Conservation (phyloP, 92 coral and sea anemone species). For the Siderastrea radians region DNA sequence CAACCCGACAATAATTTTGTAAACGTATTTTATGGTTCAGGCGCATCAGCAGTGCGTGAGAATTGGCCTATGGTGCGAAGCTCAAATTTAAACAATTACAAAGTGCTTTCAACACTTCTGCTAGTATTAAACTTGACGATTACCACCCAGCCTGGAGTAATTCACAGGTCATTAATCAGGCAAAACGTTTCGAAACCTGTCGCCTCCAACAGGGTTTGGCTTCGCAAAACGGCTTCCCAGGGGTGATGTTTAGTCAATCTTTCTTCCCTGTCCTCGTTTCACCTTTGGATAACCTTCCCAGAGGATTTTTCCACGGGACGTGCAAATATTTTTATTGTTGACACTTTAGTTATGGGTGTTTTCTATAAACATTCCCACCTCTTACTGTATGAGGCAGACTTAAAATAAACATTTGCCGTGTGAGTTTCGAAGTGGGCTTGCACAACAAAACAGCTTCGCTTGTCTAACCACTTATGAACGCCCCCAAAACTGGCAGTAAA, state of each 20-base stretch:
- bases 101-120: conserved; percentile 44
- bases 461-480: conserved; percentile 15
- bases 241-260: background rate
- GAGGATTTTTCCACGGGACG: conserved; percentile 16
- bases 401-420: conserved; percentile 29
- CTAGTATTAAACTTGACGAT: conserved; percentile 32
- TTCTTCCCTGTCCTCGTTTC: background rate
- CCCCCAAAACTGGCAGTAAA: conserved; percentile 12
- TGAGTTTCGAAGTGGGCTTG: conserved; percentile 11
- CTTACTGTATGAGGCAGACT: conserved; percentile 1
- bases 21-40: background rate
- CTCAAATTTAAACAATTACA: conserved; percentile 51
- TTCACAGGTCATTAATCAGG: conserved; percentile 71
- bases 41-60: conserved; percentile 17
- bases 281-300: conserved; percentile 2
- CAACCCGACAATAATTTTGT: background rate
- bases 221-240: conserved; percentile 15
- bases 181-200: conserved; percentile 35
- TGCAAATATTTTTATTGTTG: conserved; percentile 39
- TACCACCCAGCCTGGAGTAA: conserved; percentile 52
- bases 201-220: conserved; percentile 6
- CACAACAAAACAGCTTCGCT: conserved; percentile 39
- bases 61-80: conserved; percentile 11
- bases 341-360: conserved; percentile 52
- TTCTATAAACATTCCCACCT: conserved; percentile 50